Conservation (phyloP, 1,140 invertebrate species). For the Brachionus asplanchnoidis region DNA sequence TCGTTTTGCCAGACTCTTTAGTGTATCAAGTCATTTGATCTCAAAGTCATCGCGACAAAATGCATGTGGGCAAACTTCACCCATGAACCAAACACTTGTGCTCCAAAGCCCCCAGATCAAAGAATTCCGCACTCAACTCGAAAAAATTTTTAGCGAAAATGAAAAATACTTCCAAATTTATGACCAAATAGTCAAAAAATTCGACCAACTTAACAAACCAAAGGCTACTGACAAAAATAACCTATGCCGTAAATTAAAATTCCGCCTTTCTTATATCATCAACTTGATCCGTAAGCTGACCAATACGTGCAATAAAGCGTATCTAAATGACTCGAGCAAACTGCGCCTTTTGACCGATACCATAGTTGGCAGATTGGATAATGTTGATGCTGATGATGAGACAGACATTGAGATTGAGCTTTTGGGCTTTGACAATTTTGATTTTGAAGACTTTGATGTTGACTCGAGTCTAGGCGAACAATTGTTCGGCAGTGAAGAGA, state of each 20-base stretch:
- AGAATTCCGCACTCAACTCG: not conserved
- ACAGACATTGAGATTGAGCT: not conserved
- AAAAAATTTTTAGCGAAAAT: not conserved
- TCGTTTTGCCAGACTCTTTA: not conserved
- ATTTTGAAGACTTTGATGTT: slow-evolving; percentile 8
- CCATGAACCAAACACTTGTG: not conserved
- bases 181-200: not conserved
- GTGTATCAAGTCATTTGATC: not conserved
- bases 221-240: not conserved
- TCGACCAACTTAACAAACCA: not conserved
- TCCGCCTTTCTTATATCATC: not conserved
- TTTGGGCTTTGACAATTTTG: not conserved
- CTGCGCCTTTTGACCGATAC: not conserved
- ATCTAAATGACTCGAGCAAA: not conserved
- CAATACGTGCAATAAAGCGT: slow-evolving; percentile 10
- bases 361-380: not conserved
- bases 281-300: not conserved
- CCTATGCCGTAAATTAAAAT: not conserved
- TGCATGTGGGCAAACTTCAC: not conserved
- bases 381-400: not conserved
- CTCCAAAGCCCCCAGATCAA: not conserved
- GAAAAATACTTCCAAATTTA: not conserved
- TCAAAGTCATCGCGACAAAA: not conserved
- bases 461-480: not conserved
- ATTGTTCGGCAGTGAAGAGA: not conserved